Evolutionary conservation across 1,140 invertebrate species (phyloP), one percentile per base, ranked within the genome.

Genomic region (Drosophila saltans): DNA sequence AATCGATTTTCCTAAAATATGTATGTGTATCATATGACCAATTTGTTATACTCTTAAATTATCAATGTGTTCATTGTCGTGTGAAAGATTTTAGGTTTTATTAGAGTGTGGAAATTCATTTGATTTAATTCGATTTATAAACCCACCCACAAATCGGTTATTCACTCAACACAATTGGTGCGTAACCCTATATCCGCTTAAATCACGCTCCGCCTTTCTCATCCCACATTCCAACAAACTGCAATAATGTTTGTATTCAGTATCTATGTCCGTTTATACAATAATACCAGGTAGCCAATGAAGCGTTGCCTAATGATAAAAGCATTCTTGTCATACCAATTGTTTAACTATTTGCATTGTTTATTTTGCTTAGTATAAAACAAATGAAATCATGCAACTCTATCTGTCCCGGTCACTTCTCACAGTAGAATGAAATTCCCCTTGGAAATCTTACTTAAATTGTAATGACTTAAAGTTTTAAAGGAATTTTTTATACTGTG

Each of bases 331-430:
- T 60, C 60, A 70, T 84, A 45, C 45, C 52, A 64, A 66, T 85
- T 75, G 71, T 61, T 75, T 81, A 52, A 56, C 63, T 78, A 48
- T 68, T 70, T 59, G 62, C 66, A 56, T 70, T 81, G 67, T 21
- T 39, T 52, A 68, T 43, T 72, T 69, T 30, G 11, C 43, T 64
- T 52, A 24, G 45, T 21, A 16, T 52, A 6, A 6, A 1, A 1
- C 21, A 21, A 52, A 78, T 73, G 81, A 69, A 81, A 69, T 81
- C 70, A 84, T 86, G 52, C 57, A 72, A 81, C 62, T 75, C 62
- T 75, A 85, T 69, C 81, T 85, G 76, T 81, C 68, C 67, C 61
- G 7, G 5, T 33, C 2, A 8, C 16, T 58, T 39, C 1, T 36
- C n/a, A 36, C 28, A 30, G 28, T 30, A 30, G 28, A 30, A 0